Evolutionary conservation across 2,113 vertebrate species (phyloP).

Genomic region (Emydura subglobosa): DNA sequence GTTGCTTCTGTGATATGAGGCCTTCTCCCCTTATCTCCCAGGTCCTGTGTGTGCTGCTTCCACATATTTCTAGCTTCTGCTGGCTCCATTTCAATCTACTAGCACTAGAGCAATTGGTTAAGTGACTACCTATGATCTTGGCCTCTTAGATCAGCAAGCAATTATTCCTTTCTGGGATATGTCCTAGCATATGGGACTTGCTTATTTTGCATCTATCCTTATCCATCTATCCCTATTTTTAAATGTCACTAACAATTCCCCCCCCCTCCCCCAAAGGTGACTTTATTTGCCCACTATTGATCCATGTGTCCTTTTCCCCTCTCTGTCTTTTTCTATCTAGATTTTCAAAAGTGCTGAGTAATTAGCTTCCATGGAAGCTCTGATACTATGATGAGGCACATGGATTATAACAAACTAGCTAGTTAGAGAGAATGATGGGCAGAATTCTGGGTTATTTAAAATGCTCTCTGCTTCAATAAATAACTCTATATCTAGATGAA

Average conservation of each 20-base stretch:
- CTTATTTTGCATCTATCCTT: neutral
- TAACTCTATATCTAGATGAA: neutral
- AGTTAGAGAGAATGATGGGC: neutral
- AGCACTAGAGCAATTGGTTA: neutral
- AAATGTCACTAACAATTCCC: neutral
- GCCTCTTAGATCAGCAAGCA: neutral
- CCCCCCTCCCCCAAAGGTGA: neutral
- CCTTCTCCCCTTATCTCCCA: neutral
- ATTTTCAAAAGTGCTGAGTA: neutral
- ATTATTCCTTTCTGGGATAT: neutral
- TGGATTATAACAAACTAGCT: neutral
- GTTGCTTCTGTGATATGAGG: neutral
- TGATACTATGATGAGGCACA: neutral
- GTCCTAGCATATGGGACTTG: neutral
- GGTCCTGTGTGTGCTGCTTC: neutral
- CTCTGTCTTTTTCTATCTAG: neutral
- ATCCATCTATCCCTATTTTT: neutral
- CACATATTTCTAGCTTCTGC: neutral
- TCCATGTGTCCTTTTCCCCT: neutral
- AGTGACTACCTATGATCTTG: neutral
- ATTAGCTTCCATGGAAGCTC: neutral
- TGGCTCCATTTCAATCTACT: neutral
- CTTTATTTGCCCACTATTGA: neutral
- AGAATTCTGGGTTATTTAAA: slow-evolving; percentile 28
- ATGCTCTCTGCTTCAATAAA: neutral